Base-by-base conservation (phyloP, 2,797 vertebrate genomes). In the Leontocebus nigricollis region DNA sequence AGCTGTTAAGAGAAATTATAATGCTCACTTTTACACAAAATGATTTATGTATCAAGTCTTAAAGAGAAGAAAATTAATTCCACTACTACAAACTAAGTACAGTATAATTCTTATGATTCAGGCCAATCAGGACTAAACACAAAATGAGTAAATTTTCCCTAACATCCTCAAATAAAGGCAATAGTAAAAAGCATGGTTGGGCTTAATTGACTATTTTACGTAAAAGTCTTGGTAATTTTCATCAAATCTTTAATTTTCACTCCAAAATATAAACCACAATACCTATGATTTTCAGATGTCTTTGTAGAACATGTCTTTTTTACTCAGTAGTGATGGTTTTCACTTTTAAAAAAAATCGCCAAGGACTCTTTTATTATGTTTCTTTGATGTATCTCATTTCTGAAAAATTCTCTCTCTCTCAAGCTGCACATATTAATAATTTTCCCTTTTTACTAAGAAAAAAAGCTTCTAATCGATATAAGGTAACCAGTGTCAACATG, bases 1-100 rank as follows among this genome's bases (percentile, higher is more conserved):
- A 86, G 99, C 99, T 99, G 96, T 97, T 75, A 91, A 81, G 88
- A 97, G 44, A 97, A 97, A 95, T 94, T 1, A 48, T n/a, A 82
- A 33, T 17, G 82, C 88, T 96, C 39, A 96, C 7, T 95, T 95
- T 89, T 80, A 94, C 19, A 93, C 39, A 90, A 83, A 95, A 75
- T 17, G 46, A 67, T 70, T 88, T 61, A 17, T 83, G 44, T 73
- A 41, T 11, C 55, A 48, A 19, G 7, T 83, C 44, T 70, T 82
- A 86, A 75, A 70, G 4, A 19, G 22, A 82, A 88, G 41, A 88
- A 88, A 94, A 30, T 52, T 81, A 96, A 96, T 70, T 87, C 50
- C 15, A 36, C 24, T 87, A 84, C 13, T 57, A 90, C 3, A 77
- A 88, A 70, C 7, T 81, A 81, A 64, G 39, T 11, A 52, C 33